phyloP scores from a whole-genome alignment of 2,113 vertebrate species.

The Odocoileus hemionus region DNA sequence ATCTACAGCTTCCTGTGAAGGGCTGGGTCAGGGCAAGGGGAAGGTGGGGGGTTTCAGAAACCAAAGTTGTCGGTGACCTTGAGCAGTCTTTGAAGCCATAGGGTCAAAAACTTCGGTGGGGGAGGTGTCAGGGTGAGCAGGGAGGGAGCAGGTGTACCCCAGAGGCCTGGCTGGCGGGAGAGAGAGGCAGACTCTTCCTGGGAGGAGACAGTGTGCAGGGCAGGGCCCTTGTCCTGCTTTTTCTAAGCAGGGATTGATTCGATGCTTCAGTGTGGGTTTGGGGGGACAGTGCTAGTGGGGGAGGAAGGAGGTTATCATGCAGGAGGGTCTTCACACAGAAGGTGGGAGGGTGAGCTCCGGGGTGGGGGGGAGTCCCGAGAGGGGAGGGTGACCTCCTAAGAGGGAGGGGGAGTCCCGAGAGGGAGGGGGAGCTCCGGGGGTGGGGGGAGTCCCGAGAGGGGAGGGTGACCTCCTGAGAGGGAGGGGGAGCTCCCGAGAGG shows the following conservation, averaged over 20 bases:
- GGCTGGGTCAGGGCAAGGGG: background rate
- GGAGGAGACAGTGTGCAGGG: background rate
- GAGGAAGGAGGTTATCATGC: background rate
- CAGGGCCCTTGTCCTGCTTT: no score
- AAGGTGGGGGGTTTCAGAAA: background rate
- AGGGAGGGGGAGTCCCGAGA: no score
- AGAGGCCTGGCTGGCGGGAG: background rate
- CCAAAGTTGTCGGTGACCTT: background rate
- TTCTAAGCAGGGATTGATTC: background rate
- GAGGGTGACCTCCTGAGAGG: no score
- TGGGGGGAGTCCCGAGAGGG: no score
- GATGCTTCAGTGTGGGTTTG: background rate
- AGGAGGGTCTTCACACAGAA: background rate
- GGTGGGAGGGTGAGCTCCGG: no score
- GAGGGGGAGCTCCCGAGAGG: background rate
- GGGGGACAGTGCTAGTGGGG: accelerated
- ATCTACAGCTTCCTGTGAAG: accelerated
- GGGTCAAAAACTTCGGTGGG: background rate
- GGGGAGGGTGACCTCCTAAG: no score
- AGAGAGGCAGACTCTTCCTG: background rate
- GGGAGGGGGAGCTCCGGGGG: no score
- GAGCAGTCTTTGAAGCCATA: background rate
- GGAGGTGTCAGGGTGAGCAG: no score
- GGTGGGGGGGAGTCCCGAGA: no score
- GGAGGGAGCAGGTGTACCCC: accelerated